These are phyloP conservation scores for Ascaphus truei DNA, from an alignment of 2,113 vertebrate species.

Conservation along the genomic window DNA sequence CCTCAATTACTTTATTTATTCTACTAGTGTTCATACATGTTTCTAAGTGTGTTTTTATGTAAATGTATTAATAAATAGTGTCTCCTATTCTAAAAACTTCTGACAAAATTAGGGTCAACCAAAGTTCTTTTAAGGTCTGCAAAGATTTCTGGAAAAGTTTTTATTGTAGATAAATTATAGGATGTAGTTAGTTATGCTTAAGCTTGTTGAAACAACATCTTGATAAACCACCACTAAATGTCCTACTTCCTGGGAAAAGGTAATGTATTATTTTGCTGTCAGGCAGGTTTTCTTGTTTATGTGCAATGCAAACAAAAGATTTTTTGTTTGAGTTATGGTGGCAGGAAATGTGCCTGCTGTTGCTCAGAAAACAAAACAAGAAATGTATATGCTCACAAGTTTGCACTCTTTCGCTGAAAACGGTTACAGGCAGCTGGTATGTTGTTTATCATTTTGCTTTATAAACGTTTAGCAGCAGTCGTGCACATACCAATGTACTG, in stretches of 20 bases:
- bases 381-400: neutral
- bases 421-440: slow-evolving; percentile 13
- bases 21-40: too few species aligned
- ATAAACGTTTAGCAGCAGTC: too few species aligned
- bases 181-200: neutral
- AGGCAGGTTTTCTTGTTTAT: slow-evolving; percentile 20
- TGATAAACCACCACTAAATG: neutral
- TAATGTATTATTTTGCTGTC: slow-evolving; percentile 19
- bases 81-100: neutral
- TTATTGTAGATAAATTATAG: neutral
- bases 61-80: too few species aligned
- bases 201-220: neutral
- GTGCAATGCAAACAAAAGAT: slow-evolving; percentile 21
- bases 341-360: slow-evolving; percentile 24
- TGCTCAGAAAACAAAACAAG: slow-evolving; percentile 9
- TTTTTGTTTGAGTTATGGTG: slow-evolving; percentile 3
- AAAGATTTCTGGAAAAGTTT: neutral
- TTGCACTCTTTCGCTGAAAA: neutral
- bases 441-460: neutral
- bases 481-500: too few species aligned
- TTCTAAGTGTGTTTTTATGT: too few species aligned
- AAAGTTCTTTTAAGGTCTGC: neutral
- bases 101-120: neutral
- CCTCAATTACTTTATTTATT: too few species aligned
- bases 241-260: neutral